Conservation (phyloP, 2,888 invertebrate genomes). For the Cataglyphis livida region DNA sequence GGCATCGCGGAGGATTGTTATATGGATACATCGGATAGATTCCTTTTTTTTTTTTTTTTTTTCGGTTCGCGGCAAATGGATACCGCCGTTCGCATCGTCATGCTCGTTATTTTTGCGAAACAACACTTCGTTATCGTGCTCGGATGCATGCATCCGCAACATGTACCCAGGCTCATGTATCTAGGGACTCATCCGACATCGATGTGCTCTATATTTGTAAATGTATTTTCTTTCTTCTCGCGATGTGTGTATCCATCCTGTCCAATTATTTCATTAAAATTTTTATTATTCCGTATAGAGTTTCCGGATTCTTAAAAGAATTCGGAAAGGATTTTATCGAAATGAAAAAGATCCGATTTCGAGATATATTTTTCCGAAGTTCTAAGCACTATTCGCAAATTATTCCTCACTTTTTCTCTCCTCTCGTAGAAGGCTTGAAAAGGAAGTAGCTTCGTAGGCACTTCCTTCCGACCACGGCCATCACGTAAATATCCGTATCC, state of each 20-base stretch:
- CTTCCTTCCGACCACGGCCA: slow-evolving; percentile 48
- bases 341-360: slow-evolving; percentile 26
- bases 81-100: slow-evolving; percentile 21
- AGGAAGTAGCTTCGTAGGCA: slow-evolving; percentile 32
- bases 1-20: slow-evolving; percentile 19
- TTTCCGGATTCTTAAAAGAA: neutral
- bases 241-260: too few species aligned
- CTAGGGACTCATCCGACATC: slow-evolving; percentile 16
- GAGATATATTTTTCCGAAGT: slow-evolving; percentile 5
- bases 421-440: slow-evolving; percentile 26
- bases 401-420: slow-evolving; percentile 2
- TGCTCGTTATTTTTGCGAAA: slow-evolving; percentile 46
- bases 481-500: slow-evolving; percentile 53
- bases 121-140: slow-evolving; percentile 44
- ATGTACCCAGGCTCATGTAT: neutral
- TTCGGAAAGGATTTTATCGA: neutral
- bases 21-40: slow-evolving; percentile 7
- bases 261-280: neutral
- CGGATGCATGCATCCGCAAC: slow-evolving; percentile 22
- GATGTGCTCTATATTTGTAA: slow-evolving; percentile 10
- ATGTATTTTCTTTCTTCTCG: slow-evolving; percentile 1
- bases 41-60: slow-evolving; percentile 22
- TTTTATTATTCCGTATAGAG: neutral
- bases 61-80: slow-evolving; percentile 6
- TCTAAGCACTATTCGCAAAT: slow-evolving; percentile 4